Base-by-base conservation (phyloP, 2,888 invertebrate genomes). In the Xanthostigma xanthostigma region DNA sequence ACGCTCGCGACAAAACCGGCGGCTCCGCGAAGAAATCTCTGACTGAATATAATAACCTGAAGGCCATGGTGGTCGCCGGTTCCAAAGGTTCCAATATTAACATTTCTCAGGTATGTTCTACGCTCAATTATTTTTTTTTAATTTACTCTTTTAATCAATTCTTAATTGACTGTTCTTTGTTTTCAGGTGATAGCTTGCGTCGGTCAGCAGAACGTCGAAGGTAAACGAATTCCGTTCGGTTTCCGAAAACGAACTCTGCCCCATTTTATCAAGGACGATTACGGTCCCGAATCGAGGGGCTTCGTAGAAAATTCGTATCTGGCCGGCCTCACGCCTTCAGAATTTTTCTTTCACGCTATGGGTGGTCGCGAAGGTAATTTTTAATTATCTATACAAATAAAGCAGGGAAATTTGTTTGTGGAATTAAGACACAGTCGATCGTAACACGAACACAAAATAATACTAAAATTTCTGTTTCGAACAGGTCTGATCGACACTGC, bases 261-360 rank as follows among this genome's bases (percentile, higher is more conserved):
- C 1, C 98, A 99, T 68, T 99, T 99, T 74, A 98, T 98, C 64
- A 98, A 99, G 69, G 97, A 99, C 68, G 99, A 99, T 79, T 98
- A 98, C 63, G 98, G 98, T 78, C 98, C 98, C 17, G 97, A 98
- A 68, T 96, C 96, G 0, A 85, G 96, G 71, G 97, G 98, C 48
- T 99, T 99, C 70, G 98, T 99, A 52, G 98, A 99, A 72, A 99
- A 99, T 67, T 98, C 97, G 0, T 99, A 99, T 67, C 86, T 99
- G 60, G 97, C 98, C 65, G 98, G 98, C 50, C 70, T 99, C 61
- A 98, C 98, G 0, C 97, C 98, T 0, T 93, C 97, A 0, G 98
- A 99, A 64, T 99, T 99, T 68, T 99, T 91, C 73, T 99, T 99
- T 68, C 98, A 99, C 77, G 97, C 98, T 62, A 99, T 99, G 98